phyloP scores from a whole-genome alignment of 1,140 invertebrate species.

The Tyrophagus putrescentiae region DNA sequence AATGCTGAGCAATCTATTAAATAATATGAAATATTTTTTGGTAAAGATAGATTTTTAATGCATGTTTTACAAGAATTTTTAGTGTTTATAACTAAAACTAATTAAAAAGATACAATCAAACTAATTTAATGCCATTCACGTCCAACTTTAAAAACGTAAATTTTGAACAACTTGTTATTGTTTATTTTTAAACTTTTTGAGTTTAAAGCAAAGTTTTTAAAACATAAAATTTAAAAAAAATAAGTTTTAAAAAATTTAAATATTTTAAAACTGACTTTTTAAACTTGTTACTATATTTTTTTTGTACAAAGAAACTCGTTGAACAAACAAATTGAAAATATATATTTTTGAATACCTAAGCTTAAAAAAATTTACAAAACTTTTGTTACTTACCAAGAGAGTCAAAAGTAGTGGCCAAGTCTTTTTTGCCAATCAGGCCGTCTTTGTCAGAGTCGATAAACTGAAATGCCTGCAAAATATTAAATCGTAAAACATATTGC shows the following conservation, averaged over 20 bases:
- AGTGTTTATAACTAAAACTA: too few relatives aligned
- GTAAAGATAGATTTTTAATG: too few relatives aligned
- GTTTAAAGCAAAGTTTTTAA: too few relatives aligned
- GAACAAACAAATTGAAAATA: conserved; percentile 78
- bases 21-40: too few relatives aligned
- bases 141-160: too few relatives aligned
- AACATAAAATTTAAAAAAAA: too few relatives aligned
- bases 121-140: too few relatives aligned
- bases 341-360: conserved; percentile 59
- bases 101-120: too few relatives aligned
- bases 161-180: too few relatives aligned
- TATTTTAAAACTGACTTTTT: conserved; percentile 42
- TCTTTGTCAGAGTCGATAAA: conserved; percentile 97
- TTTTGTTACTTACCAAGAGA: conserved; percentile 30
- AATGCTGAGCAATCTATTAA: too few relatives aligned
- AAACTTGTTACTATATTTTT: conserved; percentile 91
- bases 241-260: not conserved
- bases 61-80: too few relatives aligned
- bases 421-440: conserved; percentile 86
- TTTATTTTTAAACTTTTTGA: too few relatives aligned
- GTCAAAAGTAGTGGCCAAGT: conserved; percentile 85
- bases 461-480: conserved; percentile 60
- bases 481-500: conserved; percentile 8
- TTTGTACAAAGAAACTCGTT: conserved; percentile 74
- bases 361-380: not conserved